Percentiles rank a stretch among this genome's conserved stretches.
Conservation (phyloP, 1,140 invertebrate species). For the Gyrodactylus bullatarudis region DNA sequence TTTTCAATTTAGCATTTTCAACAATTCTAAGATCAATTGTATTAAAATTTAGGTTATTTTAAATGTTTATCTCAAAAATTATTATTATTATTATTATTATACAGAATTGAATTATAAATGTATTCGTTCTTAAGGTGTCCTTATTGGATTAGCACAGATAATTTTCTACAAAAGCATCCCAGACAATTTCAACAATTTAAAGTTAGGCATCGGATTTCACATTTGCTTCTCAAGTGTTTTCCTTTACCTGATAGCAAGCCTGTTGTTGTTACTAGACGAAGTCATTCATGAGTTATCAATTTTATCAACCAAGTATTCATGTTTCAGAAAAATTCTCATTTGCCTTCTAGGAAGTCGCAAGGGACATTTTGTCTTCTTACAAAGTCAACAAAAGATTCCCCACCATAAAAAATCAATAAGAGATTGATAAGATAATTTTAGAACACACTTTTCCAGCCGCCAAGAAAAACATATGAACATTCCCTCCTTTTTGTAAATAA, state of each 20-base stretch:
- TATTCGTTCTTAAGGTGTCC: neutral
- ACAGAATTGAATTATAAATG: neutral
- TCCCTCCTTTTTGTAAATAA: no score
- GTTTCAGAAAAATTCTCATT: neutral
- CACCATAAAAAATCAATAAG: no score
- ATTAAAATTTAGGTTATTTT: no score
- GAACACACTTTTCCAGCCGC: no score
- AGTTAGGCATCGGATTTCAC: neutral
- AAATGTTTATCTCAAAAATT: no score
- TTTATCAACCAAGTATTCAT: neutral
- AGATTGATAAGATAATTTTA: no score
- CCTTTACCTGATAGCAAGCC: neutral
- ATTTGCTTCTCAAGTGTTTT: neutral
- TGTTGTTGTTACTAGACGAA: neutral
- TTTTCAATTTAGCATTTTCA: no score
- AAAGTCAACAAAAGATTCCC: no score
- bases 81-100: neutral
- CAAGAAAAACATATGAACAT: no score
- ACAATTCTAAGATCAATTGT: no score
- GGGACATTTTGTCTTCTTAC: no score
- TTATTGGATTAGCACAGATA: neutral
- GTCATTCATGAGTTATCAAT: neutral
- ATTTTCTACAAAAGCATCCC: neutral
- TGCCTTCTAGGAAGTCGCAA: neutral
- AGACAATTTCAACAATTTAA: neutral